Evolutionary conservation across 2,797 vertebrate species (phyloP), one percentile per base, ranked within the genome.

Genomic region (Fratercula arctica): DNA sequence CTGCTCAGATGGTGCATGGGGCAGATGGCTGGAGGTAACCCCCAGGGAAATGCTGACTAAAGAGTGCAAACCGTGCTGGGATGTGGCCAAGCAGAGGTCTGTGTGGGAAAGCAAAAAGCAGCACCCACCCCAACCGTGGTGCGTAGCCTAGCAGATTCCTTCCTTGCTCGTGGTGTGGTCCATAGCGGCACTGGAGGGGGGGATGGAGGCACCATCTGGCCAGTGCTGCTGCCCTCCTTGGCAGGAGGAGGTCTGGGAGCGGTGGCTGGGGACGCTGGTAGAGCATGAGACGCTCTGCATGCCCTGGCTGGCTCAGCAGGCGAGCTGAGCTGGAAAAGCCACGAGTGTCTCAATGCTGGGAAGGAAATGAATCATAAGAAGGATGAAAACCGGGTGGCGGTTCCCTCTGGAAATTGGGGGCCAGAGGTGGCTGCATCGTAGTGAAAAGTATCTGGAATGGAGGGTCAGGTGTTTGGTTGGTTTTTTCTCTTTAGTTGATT

Each of bases 1-100:
- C 43, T 74, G 95, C 89, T 96, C 96, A 95, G 94, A 95, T 95
- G 88, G 63, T 61, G 76, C 6, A 6, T 70, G 10, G 21, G 96
- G 91, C 96, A 97, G 97, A 96, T 94, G 95, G 96, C 91, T 95
- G 33, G 66, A 86, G 90, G 88, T 93, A 96, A 93, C 72, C 94
- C 78, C 92, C 88, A 79, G 90, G 92, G 96, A 83, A 85, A 28
- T 4, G 68, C 91, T 82, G 88, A 83, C 88, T 95, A 88, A 95
- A 92, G 91, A 95, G 86, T 35, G 14, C 94, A 96, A 89, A 92
- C 85, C 31, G 89, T 1, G 0, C 59, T 93, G 96, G 85, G 91
- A 83, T 0, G 2, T 0, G 11, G 95, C 89, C 93, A 93, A 86
- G 37, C 4, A 0, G 76, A 75, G 70, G 51, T 57, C 68, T 80